Conservation (phyloP, 2,888 invertebrate species). For the Microplitis deprimator region DNA sequence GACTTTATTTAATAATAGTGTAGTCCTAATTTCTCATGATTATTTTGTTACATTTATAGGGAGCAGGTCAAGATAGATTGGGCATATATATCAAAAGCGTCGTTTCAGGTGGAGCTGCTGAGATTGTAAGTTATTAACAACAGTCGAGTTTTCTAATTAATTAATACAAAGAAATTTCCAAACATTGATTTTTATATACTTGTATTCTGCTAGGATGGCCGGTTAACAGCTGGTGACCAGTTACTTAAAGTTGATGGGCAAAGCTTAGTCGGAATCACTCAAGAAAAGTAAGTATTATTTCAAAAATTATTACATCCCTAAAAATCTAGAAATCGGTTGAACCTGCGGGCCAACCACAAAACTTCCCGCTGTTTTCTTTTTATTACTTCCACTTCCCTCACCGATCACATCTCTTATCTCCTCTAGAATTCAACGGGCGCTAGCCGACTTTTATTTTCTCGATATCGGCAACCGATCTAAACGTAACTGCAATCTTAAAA, state of each 20-base stretch:
- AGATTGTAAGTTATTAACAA: conserved; percentile 74
- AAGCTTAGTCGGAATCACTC: conserved; percentile 86
- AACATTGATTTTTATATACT: conserved; percentile 3
- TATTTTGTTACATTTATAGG: conserved; percentile 71
- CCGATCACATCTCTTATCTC: no score
- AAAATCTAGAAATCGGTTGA: no score
- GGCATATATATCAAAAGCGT: conserved; percentile 99
- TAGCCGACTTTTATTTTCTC: no score
- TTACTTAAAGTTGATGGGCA: conserved; percentile 96
- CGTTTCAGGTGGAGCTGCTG: conserved; percentile 93
- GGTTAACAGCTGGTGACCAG: conserved; percentile 97
- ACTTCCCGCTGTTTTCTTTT: background rate
- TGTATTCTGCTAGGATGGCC: conserved; percentile 80
- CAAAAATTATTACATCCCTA: background rate
- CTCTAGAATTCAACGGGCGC: no score
- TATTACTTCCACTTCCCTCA: no score
- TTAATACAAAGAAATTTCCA: background rate
- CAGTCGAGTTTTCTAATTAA: no score
- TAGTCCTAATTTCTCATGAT: background rate
- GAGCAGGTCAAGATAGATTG: conserved; percentile 84
- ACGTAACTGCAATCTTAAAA: no score
- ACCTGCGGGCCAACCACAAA: background rate
- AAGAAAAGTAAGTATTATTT: conserved; percentile 75
- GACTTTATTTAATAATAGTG: background rate
- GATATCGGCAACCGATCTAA: no score